Conservation (phyloP, 2,888 invertebrate species). For the Chironomus riparius region DNA sequence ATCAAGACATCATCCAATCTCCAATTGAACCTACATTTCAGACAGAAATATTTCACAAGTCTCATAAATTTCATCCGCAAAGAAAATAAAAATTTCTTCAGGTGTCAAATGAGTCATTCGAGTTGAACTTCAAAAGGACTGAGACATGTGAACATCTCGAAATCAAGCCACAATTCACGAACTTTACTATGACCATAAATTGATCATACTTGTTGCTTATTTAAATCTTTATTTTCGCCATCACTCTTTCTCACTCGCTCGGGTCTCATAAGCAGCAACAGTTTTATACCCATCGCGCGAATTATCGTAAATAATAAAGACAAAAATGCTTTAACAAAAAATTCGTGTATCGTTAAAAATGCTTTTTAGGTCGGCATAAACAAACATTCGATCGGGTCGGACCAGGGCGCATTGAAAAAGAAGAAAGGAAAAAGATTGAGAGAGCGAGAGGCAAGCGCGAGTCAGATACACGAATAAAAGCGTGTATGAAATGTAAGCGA, state of each 20-base stretch:
- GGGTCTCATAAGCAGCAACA: background rate
- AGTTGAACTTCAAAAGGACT: no score
- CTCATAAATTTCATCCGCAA: no score
- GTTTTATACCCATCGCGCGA: constrained; percentile 3
- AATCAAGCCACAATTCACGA: background rate
- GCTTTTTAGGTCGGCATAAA: constrained; percentile 19
- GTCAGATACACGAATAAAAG: background rate
- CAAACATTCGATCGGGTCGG: constrained; percentile 9
- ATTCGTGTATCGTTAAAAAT: constrained; percentile 12
- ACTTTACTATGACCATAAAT: background rate
- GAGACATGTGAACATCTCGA: background rate
- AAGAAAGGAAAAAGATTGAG: background rate
- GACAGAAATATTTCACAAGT: no score
- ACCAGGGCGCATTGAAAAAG: background rate
- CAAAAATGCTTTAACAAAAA: background rate
- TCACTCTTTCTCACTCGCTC: background rate
- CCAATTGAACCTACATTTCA: no score
- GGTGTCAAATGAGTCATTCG: no score
- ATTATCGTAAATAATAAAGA: constrained; percentile 9
- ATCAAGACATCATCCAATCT: no score
- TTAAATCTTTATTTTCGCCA: background rate
- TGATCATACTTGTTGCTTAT: background rate
- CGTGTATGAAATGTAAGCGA: background rate
- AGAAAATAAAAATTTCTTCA: no score
- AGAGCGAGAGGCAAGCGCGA: background rate